Evolutionary conservation across 2,797 vertebrate species (phyloP), one percentile per base, ranked within the genome.

Genomic region (Chaenodraco wilsoni): DNA sequence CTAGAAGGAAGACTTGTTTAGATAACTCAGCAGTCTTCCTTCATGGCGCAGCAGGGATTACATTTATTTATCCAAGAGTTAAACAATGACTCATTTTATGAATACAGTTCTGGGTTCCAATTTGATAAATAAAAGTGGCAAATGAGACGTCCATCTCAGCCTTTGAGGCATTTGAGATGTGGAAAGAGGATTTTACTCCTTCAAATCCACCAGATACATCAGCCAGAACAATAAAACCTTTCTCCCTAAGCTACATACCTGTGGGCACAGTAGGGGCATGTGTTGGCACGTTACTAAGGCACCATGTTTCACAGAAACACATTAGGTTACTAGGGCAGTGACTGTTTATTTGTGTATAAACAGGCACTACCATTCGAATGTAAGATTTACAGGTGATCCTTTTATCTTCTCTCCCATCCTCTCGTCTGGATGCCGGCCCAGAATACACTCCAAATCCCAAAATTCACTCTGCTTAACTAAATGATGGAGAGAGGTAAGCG

Each of bases 321-420:
- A 72, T 37, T 44, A 43, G 69, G 82, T 90, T 85, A 78, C 88
- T 79, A 84, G 76, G 84, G 71, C 76, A 72, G 67, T 80, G 65
- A 9, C 5, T 63, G 74, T 84, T 76, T 86, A 76, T 87, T 80
- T 84, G 45, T 76, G 76, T 83, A 33, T 72, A 33, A 72, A 69
- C 46, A 65, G 56, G 69, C 67, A 67, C 66, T 74, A 57, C 56
- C 55, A 59, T 23, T 54, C 75, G 83, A 68, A 63, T 62, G 49
- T 74, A 81, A 80, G 74, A 77, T 86, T 76, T 50, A 70, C 37
- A 71, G 69, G 69, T 83, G 74, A 85, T 77, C 85, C 78, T 82
- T 83, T 82, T 44, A 82, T 85, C 78, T 79, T 51, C 19, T 41
- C 51, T 41, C 69, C 50, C 54, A 48, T 43, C 41, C 69, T 50